Conservation (phyloP, 2,888 invertebrate genomes). For the Fabriciana adippe region DNA sequence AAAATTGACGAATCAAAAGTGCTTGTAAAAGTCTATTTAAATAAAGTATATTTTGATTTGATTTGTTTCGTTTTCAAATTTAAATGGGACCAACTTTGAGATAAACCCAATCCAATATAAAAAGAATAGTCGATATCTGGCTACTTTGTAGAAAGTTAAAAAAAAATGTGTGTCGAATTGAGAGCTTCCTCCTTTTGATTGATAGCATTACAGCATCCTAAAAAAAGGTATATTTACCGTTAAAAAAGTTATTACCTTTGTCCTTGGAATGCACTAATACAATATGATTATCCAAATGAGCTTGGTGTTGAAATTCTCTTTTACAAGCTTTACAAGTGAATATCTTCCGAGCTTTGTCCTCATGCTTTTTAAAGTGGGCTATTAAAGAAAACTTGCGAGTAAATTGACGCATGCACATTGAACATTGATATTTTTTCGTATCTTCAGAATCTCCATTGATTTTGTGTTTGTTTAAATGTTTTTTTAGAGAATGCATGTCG, state of each 20-base stretch:
- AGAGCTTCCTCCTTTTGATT: too few species aligned
- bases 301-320: constrained; percentile 80
- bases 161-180: too few species aligned
- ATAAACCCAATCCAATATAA: too few species aligned
- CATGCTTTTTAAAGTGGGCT: constrained; percentile 61
- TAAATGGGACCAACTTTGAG: too few species aligned
- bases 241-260: constrained; percentile 45
- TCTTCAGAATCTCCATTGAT: constrained; percentile 26
- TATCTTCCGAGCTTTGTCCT: constrained; percentile 52
- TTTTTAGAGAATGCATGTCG: constrained; percentile 9
- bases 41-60: too few species aligned
- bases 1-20: too few species aligned
- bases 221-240: too few species aligned
- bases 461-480: constrained; percentile 30
- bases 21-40: too few species aligned
- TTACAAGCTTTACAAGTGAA: constrained; percentile 65
- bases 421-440: constrained; percentile 53
- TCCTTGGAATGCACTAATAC: constrained; percentile 69
- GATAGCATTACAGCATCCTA: too few species aligned
- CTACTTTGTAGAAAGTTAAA: too few species aligned
- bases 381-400: constrained; percentile 58
- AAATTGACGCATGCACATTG: constrained; percentile 65
- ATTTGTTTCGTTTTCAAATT: too few species aligned
- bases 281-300: constrained; percentile 79
- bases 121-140: too few species aligned